Conservation (phyloP, 2,113 vertebrate genomes). For the Gymnobelideus leadbeateri region DNA sequence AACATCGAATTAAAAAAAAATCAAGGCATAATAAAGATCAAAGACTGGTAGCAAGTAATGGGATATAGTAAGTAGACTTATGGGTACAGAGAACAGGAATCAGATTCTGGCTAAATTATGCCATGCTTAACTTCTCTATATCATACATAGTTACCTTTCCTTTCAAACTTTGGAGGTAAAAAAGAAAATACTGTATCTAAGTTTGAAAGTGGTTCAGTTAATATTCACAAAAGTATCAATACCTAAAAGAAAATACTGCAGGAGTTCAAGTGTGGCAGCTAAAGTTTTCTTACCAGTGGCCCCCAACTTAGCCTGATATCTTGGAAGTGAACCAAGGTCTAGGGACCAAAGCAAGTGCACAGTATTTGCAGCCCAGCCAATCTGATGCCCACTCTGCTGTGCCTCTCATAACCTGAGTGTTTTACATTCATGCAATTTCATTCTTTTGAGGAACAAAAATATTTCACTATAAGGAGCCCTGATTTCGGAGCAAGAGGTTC, state of each 20-base stretch:
- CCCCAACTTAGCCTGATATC: background rate
- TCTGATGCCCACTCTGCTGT: background rate
- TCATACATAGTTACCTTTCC: constrained; percentile 37
- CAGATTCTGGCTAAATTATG: constrained; percentile 25
- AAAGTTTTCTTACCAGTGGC: background rate
- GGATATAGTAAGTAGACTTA: background rate
- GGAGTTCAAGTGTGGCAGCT: constrained; percentile 13
- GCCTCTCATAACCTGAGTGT: background rate
- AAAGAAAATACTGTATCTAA: no score
- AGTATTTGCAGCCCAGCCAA: background rate
- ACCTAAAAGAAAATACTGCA: background rate
- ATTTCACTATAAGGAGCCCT: background rate
- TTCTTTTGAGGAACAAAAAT: constrained; percentile 42
- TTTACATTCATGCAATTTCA: constrained; percentile 36
- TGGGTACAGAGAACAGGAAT: background rate
- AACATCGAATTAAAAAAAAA: background rate
- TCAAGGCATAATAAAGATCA: background rate
- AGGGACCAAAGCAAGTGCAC: background rate
- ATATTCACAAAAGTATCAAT: constrained; percentile 45
- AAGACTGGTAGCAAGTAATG: background rate
- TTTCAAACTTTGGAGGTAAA: no score
- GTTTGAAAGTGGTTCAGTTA: no score
- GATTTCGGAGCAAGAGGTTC: background rate
- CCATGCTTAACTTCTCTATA: constrained; percentile 30
- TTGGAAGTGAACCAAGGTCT: constrained; percentile 17